A percentile compares a stretch with the other conserved stretches of the same genome.
phyloP scores from a whole-genome alignment of 2,797 vertebrate genomes.

The Gymnothorax javanicus region DNA sequence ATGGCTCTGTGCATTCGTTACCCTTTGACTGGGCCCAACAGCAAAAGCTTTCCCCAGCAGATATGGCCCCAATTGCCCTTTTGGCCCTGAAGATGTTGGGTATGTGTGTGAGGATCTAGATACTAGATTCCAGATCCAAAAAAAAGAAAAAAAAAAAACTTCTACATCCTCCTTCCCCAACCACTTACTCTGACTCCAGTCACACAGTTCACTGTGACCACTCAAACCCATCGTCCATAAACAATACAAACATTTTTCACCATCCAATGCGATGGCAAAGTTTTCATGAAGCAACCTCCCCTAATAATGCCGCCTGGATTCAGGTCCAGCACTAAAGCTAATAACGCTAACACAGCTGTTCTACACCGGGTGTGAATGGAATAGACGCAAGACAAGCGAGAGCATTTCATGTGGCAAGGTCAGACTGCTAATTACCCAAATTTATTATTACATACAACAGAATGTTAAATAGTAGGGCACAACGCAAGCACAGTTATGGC shows the following conservation, averaged over 20 bases:
- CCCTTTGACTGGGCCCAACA: too few relatives aligned
- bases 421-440: background rate
- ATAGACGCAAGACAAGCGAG: background rate
- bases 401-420: background rate
- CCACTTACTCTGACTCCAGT: too few relatives aligned
- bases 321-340: background rate
- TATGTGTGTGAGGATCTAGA: too few relatives aligned
- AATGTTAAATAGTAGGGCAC: background rate
- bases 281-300: background rate
- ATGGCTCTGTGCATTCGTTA: too few relatives aligned
- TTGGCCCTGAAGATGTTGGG: too few relatives aligned
- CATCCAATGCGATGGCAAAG: background rate
- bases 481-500: background rate
- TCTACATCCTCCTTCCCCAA: too few relatives aligned
- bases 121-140: too few relatives aligned
- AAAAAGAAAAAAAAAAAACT: too few relatives aligned
- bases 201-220: too few relatives aligned
- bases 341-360: constrained; percentile 47
- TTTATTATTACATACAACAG: background rate
- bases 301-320: background rate
- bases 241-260: background rate
- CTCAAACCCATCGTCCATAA: background rate
- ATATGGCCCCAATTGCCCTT: too few relatives aligned
- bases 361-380: constrained; percentile 33
- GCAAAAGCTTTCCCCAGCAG: too few relatives aligned